Conservation (phyloP, 2,113 vertebrate species). For the Carlito syrichta region DNA sequence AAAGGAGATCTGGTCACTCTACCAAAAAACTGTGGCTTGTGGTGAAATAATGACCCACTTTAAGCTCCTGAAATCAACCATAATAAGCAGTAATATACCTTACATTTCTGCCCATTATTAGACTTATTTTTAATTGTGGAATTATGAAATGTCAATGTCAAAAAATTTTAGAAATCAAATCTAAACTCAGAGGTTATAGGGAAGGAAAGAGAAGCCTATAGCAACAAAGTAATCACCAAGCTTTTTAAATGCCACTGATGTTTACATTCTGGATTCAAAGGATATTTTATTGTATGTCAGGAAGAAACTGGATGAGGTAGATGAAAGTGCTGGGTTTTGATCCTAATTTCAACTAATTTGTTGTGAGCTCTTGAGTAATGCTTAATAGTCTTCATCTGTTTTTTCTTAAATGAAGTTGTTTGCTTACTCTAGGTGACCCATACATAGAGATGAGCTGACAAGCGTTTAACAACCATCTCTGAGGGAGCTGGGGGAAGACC, state of each 20-base stretch:
- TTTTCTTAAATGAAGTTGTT: neutral
- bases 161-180: neutral
- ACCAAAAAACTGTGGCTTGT: neutral
- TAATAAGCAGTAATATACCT: neutral
- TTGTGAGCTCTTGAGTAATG: neutral
- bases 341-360: neutral
- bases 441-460: neutral
- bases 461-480: neutral
- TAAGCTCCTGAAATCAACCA: neutral
- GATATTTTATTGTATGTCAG: neutral
- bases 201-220: neutral
- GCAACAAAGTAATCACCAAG: neutral
- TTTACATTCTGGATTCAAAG: neutral
- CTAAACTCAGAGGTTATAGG: neutral
- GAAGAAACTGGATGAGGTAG: neutral
- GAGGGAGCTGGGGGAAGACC: neutral
- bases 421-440: neutral
- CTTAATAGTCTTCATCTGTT: neutral
- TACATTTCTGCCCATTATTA: neutral
- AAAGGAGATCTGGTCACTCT: neutral
- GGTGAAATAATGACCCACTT: neutral
- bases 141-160: neutral
- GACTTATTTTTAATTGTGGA: neutral
- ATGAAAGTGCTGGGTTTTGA: neutral
- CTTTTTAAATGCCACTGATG: neutral